phyloP scores from a whole-genome alignment of 1,140 invertebrate genomes.

The Heliconius hermathena region DNA sequence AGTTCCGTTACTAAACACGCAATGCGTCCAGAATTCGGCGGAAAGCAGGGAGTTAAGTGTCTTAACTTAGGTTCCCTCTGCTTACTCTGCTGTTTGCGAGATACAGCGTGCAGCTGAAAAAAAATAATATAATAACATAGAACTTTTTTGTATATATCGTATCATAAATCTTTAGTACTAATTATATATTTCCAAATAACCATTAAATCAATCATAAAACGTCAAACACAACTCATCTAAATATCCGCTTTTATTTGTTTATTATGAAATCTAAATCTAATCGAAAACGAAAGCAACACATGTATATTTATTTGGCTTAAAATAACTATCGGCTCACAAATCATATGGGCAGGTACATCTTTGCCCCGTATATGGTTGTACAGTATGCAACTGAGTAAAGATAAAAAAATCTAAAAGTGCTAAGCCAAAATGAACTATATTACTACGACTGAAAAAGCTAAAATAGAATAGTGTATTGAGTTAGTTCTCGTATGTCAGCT shows the following conservation, averaged over 20 bases:
- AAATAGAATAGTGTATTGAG: neutral
- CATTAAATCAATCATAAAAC: constrained; percentile 53
- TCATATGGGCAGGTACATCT: constrained; percentile 69
- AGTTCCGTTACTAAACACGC: too few species aligned
- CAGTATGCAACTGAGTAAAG: neutral
- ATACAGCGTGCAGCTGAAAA: too few species aligned
- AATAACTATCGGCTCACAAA: constrained; percentile 73
- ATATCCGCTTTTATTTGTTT: constrained; percentile 67
- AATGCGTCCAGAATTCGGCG: too few species aligned
- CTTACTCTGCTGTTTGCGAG: too few species aligned
- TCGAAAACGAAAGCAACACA: constrained; percentile 68
- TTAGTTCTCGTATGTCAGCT: constrained; percentile 14
- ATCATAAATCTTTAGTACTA: neutral
- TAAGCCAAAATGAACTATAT: neutral
- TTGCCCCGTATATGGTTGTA: constrained; percentile 39
- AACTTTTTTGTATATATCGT: neutral
- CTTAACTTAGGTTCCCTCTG: too few species aligned
- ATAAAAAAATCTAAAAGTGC: neutral
- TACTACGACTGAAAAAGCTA: neutral
- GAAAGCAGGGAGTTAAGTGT: too few species aligned
- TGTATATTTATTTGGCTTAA: constrained; percentile 68
- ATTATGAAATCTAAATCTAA: constrained; percentile 52
- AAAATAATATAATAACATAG: too few species aligned
- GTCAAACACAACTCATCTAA: constrained; percentile 58
- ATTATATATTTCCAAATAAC: constrained; percentile 24